These are phyloP conservation scores for Podocnemis expansa DNA, from an alignment of 2,113 vertebrate species.

Conservation along the genomic window DNA sequence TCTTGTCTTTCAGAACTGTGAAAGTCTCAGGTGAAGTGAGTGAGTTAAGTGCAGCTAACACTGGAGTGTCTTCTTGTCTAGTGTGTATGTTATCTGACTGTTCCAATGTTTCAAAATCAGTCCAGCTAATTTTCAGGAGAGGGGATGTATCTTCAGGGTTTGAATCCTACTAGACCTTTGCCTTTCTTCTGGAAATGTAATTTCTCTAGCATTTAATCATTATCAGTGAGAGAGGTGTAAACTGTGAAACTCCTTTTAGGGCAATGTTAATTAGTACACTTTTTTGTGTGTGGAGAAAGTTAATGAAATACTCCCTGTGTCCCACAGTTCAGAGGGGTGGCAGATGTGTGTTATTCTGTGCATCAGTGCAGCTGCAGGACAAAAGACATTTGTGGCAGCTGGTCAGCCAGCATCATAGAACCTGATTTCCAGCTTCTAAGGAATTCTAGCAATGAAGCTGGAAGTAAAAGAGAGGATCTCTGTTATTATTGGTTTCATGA, in stretches of 20 bases:
- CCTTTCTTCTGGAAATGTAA: background rate
- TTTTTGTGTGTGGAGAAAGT: background rate
- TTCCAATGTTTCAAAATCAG: background rate
- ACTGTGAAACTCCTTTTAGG: background rate
- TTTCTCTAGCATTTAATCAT: background rate
- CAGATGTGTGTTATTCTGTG: background rate
- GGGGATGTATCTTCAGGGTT: background rate
- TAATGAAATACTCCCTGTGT: background rate
- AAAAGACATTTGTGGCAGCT: constrained; percentile 5
- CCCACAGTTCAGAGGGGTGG: accelerated
- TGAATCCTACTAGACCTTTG: background rate
- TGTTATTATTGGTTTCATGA: background rate
- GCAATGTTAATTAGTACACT: background rate
- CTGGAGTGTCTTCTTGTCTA: background rate
- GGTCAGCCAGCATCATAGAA: constrained; percentile 72
- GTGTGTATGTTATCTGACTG: background rate
- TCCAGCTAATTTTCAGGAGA: background rate
- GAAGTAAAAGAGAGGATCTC: constrained; percentile 66
- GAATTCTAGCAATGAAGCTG: constrained; percentile 75
- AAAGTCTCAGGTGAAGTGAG: background rate
- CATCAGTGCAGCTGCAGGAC: constrained; percentile 75
- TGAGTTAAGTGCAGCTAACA: background rate
- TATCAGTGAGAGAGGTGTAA: too few relatives aligned
- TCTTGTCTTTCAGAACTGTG: background rate
- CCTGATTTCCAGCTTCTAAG: constrained; percentile 74